Evolutionary conservation across 2,888 invertebrate species (phyloP).

Genomic region (Spodoptera exigua): DNA sequence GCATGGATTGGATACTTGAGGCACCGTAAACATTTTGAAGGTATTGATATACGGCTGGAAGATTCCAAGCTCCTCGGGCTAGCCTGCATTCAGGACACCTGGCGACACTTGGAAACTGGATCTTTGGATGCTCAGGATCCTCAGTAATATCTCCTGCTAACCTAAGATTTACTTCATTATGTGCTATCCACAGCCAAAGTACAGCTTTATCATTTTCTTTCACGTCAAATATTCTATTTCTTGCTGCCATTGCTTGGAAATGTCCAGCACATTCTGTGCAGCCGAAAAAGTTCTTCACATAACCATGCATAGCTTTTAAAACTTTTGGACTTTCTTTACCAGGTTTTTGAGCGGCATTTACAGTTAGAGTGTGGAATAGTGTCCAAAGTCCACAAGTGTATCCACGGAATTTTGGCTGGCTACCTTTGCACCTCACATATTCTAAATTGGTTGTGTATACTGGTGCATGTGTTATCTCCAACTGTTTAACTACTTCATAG

Average conservation of each 20-base stretch:
- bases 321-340: conserved; percentile 91
- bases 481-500: conserved; percentile 85
- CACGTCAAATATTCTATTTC: conserved; percentile 92
- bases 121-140: conserved; percentile 96
- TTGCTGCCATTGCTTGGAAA: conserved; percentile 95
- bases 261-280: conserved; percentile 97
- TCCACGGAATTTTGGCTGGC: conserved; percentile 92
- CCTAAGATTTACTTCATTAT: conserved; percentile 97
- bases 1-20: conserved; percentile 69
- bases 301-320: conserved; percentile 95
- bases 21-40: conserved; percentile 86
- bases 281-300: conserved; percentile 97
- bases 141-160: conserved; percentile 96
- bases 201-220: conserved; percentile 93
- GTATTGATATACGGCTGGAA: conserved; percentile 90
- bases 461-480: conserved; percentile 88
- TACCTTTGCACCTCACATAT: conserved; percentile 96
- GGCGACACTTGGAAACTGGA: conserved; percentile 93
- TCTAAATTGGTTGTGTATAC: conserved; percentile 87
- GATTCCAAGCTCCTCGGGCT: conserved; percentile 90
- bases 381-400: conserved; percentile 99
- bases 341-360: conserved; percentile 90
- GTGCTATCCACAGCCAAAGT: conserved; percentile 98
- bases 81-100: conserved; percentile 92
- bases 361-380: conserved; percentile 97